Conservation (phyloP, 2,888 invertebrate genomes). For the Phytoseiulus persimilis region DNA sequence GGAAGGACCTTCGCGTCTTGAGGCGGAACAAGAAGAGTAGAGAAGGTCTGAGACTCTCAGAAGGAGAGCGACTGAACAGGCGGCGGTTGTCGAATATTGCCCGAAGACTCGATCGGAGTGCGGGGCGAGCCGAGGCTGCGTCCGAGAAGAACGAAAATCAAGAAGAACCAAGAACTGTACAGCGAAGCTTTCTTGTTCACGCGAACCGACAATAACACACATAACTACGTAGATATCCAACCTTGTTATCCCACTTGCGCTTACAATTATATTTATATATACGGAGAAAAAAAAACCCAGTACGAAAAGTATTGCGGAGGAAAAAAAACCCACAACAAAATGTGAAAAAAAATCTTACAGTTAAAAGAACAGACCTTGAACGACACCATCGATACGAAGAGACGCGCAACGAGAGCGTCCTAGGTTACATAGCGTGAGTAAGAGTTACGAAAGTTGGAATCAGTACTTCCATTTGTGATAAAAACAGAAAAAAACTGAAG, state of each 20-base stretch:
- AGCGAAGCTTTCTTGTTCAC: neutral
- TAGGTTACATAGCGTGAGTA: neutral
- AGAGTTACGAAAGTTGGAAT: neutral
- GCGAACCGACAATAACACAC: neutral
- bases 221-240: neutral
- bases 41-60: no score
- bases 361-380: neutral
- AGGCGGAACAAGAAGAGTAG: no score
- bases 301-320: neutral
- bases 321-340: neutral
- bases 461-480: slow-evolving; percentile 30
- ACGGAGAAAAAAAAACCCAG: neutral
- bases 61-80: no score
- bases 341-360: neutral
- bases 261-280: neutral
- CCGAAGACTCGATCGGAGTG: no score
- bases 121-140: no score
- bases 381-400: neutral
- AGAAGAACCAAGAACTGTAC: no score
- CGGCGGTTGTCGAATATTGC: no score
- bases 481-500: slow-evolving; percentile 7
- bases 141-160: no score
- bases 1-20: no score
- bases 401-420: neutral
- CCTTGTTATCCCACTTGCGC: neutral